phyloP scores from a whole-genome alignment of 2,797 vertebrate species.

The Arctocebus calabarensis region DNA sequence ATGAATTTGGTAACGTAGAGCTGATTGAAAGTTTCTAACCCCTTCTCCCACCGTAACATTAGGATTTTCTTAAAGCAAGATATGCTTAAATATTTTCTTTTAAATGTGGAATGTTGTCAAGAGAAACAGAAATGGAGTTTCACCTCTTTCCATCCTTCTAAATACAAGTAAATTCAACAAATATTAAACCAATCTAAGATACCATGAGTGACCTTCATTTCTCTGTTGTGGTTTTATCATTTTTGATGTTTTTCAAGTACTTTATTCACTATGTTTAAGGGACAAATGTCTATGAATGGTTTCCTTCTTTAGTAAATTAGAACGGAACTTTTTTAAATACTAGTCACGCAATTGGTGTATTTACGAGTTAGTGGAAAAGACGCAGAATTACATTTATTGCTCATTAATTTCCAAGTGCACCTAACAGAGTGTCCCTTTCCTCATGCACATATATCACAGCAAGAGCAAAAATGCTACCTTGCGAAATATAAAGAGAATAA shows the following conservation, averaged over 20 bases:
- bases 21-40: slow-evolving; percentile 13
- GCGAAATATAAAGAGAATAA: background rate
- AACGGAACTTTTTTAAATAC: background rate
- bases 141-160: background rate
- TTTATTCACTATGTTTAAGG: background rate
- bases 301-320: background rate
- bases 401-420: background rate
- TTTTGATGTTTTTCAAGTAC: slow-evolving; percentile 49
- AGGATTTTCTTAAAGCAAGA: background rate
- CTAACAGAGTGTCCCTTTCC: background rate
- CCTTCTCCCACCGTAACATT: background rate
- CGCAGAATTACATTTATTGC: background rate
- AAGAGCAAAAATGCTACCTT: background rate
- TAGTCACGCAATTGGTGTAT: background rate
- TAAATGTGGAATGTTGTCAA: background rate
- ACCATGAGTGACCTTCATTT: background rate
- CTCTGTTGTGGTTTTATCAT: background rate
- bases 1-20: background rate
- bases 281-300: background rate
- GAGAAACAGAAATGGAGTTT: background rate
- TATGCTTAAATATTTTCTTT: slow-evolving; percentile 41
- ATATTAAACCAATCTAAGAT: background rate
- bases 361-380: background rate
- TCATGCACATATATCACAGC: background rate
- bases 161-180: slow-evolving; percentile 11